Percentiles rank a stretch among this genome's conserved stretches.
phyloP scores from a whole-genome alignment of 1,140 invertebrate species.

The Eupeodes corollae region DNA sequence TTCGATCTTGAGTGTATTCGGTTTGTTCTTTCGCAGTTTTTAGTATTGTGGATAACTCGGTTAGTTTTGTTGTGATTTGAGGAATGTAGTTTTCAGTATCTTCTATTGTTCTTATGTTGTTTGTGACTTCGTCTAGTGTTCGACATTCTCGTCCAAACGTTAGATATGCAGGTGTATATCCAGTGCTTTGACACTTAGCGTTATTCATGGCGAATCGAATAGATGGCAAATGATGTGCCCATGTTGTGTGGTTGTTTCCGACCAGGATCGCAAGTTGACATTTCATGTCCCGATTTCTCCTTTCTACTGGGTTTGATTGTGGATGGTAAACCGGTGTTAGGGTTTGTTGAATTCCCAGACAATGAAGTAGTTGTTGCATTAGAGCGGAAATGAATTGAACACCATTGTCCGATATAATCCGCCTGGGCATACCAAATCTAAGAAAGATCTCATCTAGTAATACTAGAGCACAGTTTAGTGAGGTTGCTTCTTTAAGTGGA shows the following conservation, averaged over 20 bases:
- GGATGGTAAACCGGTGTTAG: constrained; percentile 31
- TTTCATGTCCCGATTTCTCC: constrained; percentile 30
- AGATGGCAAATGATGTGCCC: constrained; percentile 26
- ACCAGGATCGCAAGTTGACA: constrained; percentile 28
- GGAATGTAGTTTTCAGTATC: constrained; percentile 19
- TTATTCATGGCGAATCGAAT: constrained; percentile 37
- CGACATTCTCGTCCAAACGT: constrained; percentile 27
- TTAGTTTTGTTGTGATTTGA: constrained; percentile 16
- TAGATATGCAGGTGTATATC: constrained; percentile 35
- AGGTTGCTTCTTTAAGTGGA: constrained; percentile 20
- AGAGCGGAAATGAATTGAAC: constrained; percentile 22
- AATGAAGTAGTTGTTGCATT: constrained; percentile 7
- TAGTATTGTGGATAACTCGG: constrained; percentile 9
- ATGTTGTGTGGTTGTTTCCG: constrained; percentile 24
- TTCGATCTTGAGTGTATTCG: neutral
- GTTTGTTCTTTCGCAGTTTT: constrained; percentile 7
- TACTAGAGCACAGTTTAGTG: constrained; percentile 16
- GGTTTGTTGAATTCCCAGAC: constrained; percentile 17
- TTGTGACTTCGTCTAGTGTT: constrained; percentile 11
- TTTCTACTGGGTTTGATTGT: constrained; percentile 31
- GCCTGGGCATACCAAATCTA: constrained; percentile 27
- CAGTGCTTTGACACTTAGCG: constrained; percentile 25
- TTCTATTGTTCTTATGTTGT: constrained; percentile 18
- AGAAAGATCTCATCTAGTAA: constrained; percentile 30
- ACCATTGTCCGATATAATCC: constrained; percentile 33